Percentiles rank a stretch among this genome's conserved stretches.
Conservation (phyloP, 1,140 invertebrate genomes). For the Epicauta chinensis region DNA sequence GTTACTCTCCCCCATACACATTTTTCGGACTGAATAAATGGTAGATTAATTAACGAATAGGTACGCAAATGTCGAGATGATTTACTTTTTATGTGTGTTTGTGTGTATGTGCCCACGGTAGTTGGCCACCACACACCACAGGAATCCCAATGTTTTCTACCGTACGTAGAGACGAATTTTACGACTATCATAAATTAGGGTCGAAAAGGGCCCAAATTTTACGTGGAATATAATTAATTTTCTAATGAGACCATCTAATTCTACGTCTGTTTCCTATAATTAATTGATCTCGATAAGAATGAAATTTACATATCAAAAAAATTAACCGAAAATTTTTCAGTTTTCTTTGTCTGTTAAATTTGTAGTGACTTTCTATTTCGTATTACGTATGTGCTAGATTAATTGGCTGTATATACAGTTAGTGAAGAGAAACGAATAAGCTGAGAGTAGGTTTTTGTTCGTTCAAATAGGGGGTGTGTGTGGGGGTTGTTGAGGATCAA, state of each 20-base stretch:
- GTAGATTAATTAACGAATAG: no score
- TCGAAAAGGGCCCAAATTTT: constrained; percentile 2
- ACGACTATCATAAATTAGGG: constrained; percentile 3
- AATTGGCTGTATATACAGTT: constrained; percentile 13
- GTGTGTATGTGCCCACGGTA: no score
- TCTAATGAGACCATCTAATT: constrained; percentile 2
- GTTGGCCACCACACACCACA: no score
- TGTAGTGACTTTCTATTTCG: constrained; percentile 6
- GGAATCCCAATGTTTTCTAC: no score
- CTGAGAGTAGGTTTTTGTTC: not conserved
- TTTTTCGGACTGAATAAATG: no score
- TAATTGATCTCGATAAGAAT: not conserved
- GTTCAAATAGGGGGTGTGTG: not conserved
- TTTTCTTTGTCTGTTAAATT: constrained; percentile 3
- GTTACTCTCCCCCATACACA: no score
- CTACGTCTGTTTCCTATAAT: constrained; percentile 11
- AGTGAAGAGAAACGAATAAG: constrained; percentile 18
- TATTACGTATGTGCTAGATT: constrained; percentile 4
- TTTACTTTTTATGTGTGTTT: no score
- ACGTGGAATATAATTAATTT: constrained; percentile 12
- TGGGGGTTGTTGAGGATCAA: constrained; percentile 16
- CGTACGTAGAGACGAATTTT: constrained; percentile 2
- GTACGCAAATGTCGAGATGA: no score
- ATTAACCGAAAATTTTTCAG: constrained; percentile 2
- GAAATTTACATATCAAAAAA: constrained; percentile 13